Percentiles rank a stretch among this genome's conserved stretches.
Conservation (phyloP, 23 tunicate species). For the Trididemnum clinides region DNA sequence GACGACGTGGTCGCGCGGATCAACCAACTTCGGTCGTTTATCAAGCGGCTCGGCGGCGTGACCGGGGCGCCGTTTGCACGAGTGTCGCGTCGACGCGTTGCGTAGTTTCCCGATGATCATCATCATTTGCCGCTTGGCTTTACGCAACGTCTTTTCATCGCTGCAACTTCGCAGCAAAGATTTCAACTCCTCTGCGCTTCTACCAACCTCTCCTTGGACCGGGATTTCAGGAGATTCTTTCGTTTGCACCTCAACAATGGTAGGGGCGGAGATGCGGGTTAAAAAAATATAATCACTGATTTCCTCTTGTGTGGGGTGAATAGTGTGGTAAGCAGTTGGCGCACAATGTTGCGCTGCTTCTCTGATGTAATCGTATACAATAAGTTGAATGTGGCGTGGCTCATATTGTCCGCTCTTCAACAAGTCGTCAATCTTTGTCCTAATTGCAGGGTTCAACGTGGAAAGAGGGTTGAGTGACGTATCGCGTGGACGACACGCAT, state of each 20-base stretch:
- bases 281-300: conserved; percentile 56
- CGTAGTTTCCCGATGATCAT: conserved; percentile 20
- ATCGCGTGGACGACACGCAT: conserved; percentile 44
- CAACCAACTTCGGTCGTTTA: no score
- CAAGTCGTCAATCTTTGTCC: conserved; percentile 48
- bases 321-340: background rate
- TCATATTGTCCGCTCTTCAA: conserved; percentile 38
- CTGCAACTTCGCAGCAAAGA: conserved; percentile 21
- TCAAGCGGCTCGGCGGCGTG: no score
- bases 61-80: no score
- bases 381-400: conserved; percentile 43
- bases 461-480: background rate
- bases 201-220: conserved; percentile 27
- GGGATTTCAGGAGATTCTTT: background rate
- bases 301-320: conserved; percentile 28
- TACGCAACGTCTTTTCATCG: conserved; percentile 26
- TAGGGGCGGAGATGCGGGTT: background rate
- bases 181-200: conserved; percentile 38
- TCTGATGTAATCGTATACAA: conserved; percentile 40
- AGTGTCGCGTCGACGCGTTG: background rate
- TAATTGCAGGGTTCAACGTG: conserved; percentile 42
- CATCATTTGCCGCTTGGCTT: conserved; percentile 36
- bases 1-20: no score
- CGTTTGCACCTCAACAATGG: conserved; percentile 2
- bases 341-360: conserved; percentile 35